Evolutionary conservation across 2,888 invertebrate species (phyloP), one percentile per base, ranked within the genome.

Genomic region (Ditula angustiorana): DNA sequence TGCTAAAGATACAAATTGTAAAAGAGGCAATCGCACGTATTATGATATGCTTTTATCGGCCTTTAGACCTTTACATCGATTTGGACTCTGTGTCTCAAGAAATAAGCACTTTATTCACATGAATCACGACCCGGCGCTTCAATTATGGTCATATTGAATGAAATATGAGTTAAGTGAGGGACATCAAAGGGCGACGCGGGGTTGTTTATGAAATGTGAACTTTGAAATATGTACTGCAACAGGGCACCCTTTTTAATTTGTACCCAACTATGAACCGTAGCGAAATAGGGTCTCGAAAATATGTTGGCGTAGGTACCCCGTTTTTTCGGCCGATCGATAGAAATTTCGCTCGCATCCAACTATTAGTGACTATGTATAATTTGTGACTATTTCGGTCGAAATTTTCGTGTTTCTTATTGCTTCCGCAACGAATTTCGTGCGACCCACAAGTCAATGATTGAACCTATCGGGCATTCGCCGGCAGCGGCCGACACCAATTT

Each of bases 361-460:
- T 41, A 41, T 41, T 41, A 41, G 41, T 41, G 19, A 81, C 78
- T 81, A 78, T 74, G 74, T 80, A 81, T 86, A 89, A 90, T 89
- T 87, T 87, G 82, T 80, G 73, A 83, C 81, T 81, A 83, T 82
- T 83, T 84, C 75, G 81, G 78, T 80, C 68, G 83, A 82, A 87
- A 87, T 87, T 88, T 85, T 88, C 90, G 88, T 92, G 90, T 90
- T 91, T 90, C 90, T 91, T 88, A 92, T 92, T 90, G 87, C 91
- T 92, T 92, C 92, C 92, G 92, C 91, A 88, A 87, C 91, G 87
- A 90, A 92, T 91, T 92, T 90, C 91, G 90, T 92, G 91, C 90
- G 90, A 90, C 90, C 90, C 89, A 85, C 85, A 88, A 90, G 81
- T 87, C 81, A 87, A 88, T 90, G 89, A 90, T 91, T 88, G 90